Conservation (phyloP, 2,113 vertebrate genomes). For the Dasyprocta punctata region DNA sequence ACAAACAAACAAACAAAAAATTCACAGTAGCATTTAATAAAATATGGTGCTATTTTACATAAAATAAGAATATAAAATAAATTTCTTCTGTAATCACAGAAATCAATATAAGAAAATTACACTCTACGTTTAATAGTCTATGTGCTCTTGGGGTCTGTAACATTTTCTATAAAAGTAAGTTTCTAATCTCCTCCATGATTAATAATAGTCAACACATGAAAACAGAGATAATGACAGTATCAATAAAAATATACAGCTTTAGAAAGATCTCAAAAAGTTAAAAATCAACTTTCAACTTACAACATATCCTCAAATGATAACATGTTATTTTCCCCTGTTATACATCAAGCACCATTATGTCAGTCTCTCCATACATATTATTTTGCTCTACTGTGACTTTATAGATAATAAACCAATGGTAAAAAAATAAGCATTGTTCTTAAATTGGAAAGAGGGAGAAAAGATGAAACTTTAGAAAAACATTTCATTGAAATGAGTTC, state of each 20-base stretch:
- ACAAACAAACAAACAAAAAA: neutral
- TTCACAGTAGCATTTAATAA: slow-evolving; percentile 29
- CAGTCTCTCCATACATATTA: neutral
- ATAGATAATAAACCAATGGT: neutral
- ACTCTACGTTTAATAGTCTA: slow-evolving; percentile 28
- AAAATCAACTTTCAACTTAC: slow-evolving; percentile 68
- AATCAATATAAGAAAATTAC: neutral
- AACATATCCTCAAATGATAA: slow-evolving; percentile 68
- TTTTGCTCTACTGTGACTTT: slow-evolving; percentile 64
- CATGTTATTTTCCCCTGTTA: slow-evolving; percentile 67
- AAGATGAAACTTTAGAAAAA: slow-evolving; percentile 20
- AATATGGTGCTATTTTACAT: slow-evolving; percentile 3
- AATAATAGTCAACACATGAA: slow-evolving; percentile 9
- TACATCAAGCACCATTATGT: neutral
- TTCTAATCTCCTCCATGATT: neutral
- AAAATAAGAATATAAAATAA: slow-evolving; percentile 18
- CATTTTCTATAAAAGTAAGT: neutral
- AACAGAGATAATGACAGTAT: neutral
- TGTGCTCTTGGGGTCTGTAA: neutral
- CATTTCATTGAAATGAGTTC: neutral
- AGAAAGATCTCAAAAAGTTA: slow-evolving; percentile 75
- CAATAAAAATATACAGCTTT: slow-evolving; percentile 79
- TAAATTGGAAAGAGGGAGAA: neutral
- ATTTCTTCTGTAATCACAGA: neutral
- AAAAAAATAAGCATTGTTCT: slow-evolving; percentile 47